Conservation (phyloP, 1,140 invertebrate species). For the Battus philenor region DNA sequence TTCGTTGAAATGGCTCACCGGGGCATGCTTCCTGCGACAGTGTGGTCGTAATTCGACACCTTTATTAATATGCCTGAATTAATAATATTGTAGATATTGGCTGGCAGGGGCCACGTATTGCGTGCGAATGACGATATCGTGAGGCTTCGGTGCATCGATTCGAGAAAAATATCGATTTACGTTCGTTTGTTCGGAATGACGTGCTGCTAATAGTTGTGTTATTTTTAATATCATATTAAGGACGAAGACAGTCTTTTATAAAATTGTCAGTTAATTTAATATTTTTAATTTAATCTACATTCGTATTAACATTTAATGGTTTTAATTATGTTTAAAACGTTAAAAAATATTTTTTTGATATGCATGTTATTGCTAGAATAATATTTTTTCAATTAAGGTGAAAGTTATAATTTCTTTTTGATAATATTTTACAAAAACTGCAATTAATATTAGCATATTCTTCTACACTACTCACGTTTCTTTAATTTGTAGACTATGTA, state of each 20-base stretch:
- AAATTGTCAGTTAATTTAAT: too few relatives aligned
- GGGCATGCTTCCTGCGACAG: conserved; percentile 70
- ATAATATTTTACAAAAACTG: too few relatives aligned
- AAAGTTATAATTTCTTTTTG: too few relatives aligned
- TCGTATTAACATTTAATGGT: too few relatives aligned
- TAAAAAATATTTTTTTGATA: too few relatives aligned
- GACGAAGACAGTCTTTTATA: not conserved
- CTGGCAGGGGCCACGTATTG: conserved; percentile 45
- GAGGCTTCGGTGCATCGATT: conserved; percentile 63
- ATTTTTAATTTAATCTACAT: too few relatives aligned
- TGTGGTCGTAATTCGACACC: conserved; percentile 70
- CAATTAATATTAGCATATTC: too few relatives aligned
- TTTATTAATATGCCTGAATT: conserved; percentile 72
- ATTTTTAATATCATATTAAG: not conserved
- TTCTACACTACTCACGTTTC: too few relatives aligned
- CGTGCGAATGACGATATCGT: conserved; percentile 66
- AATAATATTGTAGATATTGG: conserved; percentile 69
- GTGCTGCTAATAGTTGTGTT: conserved; percentile 9
- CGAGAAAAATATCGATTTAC: conserved; percentile 66
- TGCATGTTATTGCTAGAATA: too few relatives aligned
- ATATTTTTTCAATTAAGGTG: too few relatives aligned
- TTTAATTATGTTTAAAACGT: too few relatives aligned
- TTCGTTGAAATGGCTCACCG: conserved; percentile 60
- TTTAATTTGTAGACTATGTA: too few relatives aligned
- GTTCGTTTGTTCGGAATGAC: conserved; percentile 24